Evolutionary conservation across 1,140 invertebrate species (phyloP).

Genomic region (Diorhabda carinulata): DNA sequence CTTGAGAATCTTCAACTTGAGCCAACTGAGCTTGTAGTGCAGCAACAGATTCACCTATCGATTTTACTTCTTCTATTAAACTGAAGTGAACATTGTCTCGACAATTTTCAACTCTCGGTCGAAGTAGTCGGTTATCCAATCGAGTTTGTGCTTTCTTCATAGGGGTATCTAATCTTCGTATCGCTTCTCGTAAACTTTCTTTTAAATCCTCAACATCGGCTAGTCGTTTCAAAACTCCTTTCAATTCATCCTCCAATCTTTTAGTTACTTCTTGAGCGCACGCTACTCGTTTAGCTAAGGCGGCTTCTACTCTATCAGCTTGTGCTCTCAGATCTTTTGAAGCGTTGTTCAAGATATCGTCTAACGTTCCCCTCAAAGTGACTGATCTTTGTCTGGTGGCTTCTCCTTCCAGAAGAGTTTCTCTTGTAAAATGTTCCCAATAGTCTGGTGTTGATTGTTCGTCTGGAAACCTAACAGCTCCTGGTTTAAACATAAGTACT

Average conservation of each 20-base stretch:
- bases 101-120: slow-evolving; percentile 68
- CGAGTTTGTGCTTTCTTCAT: slow-evolving; percentile 77
- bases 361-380: slow-evolving; percentile 58
- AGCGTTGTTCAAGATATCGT: slow-evolving; percentile 60
- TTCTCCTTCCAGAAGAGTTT: slow-evolving; percentile 61
- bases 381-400: slow-evolving; percentile 60
- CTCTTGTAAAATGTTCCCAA: slow-evolving; percentile 67
- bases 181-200: slow-evolving; percentile 55
- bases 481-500: slow-evolving; percentile 64
- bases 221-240: slow-evolving; percentile 58
- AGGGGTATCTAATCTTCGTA: slow-evolving; percentile 63
- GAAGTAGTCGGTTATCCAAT: slow-evolving; percentile 61
- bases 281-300: slow-evolving; percentile 60
- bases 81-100: slow-evolving; percentile 65
- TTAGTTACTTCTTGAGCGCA: slow-evolving; percentile 63
- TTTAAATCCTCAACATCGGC: slow-evolving; percentile 69
- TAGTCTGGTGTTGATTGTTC: slow-evolving; percentile 66
- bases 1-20: slow-evolving; percentile 57
- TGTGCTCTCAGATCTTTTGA: slow-evolving; percentile 68
- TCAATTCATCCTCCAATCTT: slow-evolving; percentile 63
- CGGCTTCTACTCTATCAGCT: slow-evolving; percentile 66
- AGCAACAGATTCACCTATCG: slow-evolving; percentile 61
- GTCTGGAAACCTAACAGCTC: slow-evolving; percentile 64
- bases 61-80: slow-evolving; percentile 71
- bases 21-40: slow-evolving; percentile 58